A percentile compares a stretch with the other conserved stretches of the same genome.
These are phyloP conservation scores for Limnephilus lunatus DNA, from an alignment of 2,888 invertebrate species.

Conservation along the genomic window DNA sequence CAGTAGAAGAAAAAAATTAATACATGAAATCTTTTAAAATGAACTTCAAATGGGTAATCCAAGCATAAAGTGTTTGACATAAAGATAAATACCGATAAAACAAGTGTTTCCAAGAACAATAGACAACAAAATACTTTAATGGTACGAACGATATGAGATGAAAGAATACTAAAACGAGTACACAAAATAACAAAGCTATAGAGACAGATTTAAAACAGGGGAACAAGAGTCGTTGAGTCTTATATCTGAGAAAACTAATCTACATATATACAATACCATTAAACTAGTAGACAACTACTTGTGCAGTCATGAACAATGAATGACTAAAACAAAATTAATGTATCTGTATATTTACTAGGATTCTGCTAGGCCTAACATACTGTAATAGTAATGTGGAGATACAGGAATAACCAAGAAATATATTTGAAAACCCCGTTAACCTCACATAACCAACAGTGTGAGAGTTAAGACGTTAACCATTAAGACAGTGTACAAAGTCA, in stretches of 20 bases:
- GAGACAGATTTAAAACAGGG: background rate
- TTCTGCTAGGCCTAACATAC: background rate
- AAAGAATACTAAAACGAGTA: background rate
- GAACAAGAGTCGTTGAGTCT: background rate
- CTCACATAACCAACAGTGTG: background rate
- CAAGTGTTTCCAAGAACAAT: background rate
- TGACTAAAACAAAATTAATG: background rate
- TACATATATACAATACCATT: background rate
- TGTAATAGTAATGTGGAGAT: background rate
- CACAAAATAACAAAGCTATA: background rate
- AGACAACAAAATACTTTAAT: background rate
- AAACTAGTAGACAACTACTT: background rate
- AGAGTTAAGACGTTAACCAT: background rate
- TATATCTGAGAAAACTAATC: background rate
- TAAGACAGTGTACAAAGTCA: background rate
- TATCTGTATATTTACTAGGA: background rate
- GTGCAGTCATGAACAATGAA: background rate
- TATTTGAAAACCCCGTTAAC: background rate
- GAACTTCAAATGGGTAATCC: no score
- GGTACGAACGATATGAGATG: background rate
- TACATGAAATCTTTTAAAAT: no score
- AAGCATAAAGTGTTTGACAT: background rate
- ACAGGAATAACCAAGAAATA: background rate
- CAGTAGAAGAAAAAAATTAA: no score
- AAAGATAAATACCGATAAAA: background rate